phyloP scores from a whole-genome alignment of 2,888 invertebrate species.

The Sinelater perroti region DNA sequence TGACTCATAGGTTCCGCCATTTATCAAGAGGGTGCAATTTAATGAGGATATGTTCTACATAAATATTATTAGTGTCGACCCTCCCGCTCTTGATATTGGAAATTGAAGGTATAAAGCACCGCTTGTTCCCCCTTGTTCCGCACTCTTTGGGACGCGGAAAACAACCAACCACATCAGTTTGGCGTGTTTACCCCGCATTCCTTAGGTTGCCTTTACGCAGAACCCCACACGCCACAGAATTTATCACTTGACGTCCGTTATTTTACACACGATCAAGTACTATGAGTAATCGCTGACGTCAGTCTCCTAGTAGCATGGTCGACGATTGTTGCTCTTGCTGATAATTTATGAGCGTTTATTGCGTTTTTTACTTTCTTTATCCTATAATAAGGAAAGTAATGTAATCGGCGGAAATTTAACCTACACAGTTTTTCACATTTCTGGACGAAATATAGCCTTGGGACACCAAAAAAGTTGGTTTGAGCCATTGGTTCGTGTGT shows the following conservation, averaged over 20 bases:
- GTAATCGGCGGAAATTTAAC: too few species aligned
- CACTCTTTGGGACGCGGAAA: slow-evolving; percentile 3
- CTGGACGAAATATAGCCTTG: too few species aligned
- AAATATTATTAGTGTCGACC: slow-evolving; percentile 16
- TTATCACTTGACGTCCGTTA: slow-evolving; percentile 14
- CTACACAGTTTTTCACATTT: too few species aligned
- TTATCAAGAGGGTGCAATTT: slow-evolving; percentile 26
- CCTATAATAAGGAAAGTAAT: too few species aligned
- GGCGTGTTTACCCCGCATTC: slow-evolving; percentile 1
- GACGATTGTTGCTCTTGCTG: too few species aligned
- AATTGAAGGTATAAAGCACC: not conserved
- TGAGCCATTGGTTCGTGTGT: too few species aligned
- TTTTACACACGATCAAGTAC: slow-evolving; percentile 19
- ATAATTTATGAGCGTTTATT: too few species aligned
- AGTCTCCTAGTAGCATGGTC: not conserved
- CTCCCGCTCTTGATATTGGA: slow-evolving; percentile 5
- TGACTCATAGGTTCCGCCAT: slow-evolving; percentile 22
- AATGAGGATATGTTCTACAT: slow-evolving; percentile 26
- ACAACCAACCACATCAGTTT: slow-evolving; percentile 15
- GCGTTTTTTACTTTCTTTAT: too few species aligned
- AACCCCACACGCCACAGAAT: slow-evolving; percentile 13
- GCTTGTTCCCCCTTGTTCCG: not conserved
- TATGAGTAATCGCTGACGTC: slow-evolving; percentile 11
- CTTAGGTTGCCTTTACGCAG: slow-evolving; percentile 4
- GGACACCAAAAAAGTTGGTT: too few species aligned